Evolutionary conservation across 2,113 vertebrate species (phyloP).

Genomic region (Fregetta grallaria): DNA sequence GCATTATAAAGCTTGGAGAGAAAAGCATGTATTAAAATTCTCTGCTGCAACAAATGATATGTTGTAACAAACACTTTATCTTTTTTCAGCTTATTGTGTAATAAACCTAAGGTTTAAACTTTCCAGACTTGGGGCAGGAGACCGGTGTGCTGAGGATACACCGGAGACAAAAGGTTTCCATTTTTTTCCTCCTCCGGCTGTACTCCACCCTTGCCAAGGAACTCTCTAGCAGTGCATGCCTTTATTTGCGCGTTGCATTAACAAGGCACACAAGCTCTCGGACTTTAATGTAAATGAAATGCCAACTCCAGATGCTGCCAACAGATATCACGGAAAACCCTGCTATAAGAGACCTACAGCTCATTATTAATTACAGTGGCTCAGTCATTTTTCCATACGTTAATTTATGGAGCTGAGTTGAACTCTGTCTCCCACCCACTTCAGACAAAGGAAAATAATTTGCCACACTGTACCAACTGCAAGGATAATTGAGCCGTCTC

Average conservation of each 20-base stretch:
- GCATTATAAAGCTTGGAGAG: not conserved
- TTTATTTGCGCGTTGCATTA: slow-evolving; percentile 35
- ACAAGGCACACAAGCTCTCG: slow-evolving; percentile 31
- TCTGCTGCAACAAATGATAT: not conserved
- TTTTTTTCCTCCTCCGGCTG: slow-evolving; percentile 63
- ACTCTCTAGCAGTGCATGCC: slow-evolving; percentile 51
- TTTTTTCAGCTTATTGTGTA: not conserved
- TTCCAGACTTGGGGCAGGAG: slow-evolving; percentile 15
- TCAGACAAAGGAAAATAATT: slow-evolving; percentile 81
- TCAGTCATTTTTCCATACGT: slow-evolving; percentile 50
- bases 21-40: not conserved
- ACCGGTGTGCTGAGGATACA: slow-evolving; percentile 49
- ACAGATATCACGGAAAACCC: slow-evolving; percentile 11
- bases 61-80: not conserved
- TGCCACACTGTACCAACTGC: slow-evolving; percentile 59
- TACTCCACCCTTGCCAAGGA: slow-evolving; percentile 67
- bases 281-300: slow-evolving; percentile 47
- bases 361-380: slow-evolving; percentile 65
- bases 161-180: slow-evolving; percentile 80
- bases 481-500: slow-evolving; percentile 44
- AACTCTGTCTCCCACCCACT: slow-evolving; percentile 72
- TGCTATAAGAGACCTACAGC: slow-evolving; percentile 44
- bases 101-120: slow-evolving; percentile 40
- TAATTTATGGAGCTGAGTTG: slow-evolving; percentile 66
- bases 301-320: slow-evolving; percentile 55